These are phyloP conservation scores for Clitarchus hookeri DNA, from an alignment of 2,888 invertebrate species.

Conservation along the genomic window DNA sequence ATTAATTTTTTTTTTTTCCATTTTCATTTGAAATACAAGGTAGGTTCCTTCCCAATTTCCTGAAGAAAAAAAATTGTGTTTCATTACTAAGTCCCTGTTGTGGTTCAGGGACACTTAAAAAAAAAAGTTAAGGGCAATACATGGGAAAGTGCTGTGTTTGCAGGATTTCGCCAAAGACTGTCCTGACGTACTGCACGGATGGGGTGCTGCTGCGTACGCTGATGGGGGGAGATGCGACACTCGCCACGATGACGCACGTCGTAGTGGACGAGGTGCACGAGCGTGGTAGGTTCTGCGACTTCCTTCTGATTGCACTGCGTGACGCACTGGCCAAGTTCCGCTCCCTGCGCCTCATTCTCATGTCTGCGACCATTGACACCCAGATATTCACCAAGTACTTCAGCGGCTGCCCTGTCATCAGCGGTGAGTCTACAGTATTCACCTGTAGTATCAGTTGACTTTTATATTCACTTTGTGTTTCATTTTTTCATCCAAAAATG, in stretches of 20 bases:
- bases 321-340: slow-evolving; percentile 72
- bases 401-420: slow-evolving; percentile 74
- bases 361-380: slow-evolving; percentile 94
- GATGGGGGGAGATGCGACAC: slow-evolving; percentile 75
- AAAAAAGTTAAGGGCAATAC: too few relatives aligned
- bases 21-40: too few relatives aligned
- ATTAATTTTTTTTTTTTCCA: too few relatives aligned
- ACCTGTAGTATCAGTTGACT: too few relatives aligned
- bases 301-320: slow-evolving; percentile 82
- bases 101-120: too few relatives aligned
- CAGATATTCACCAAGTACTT: slow-evolving; percentile 84
- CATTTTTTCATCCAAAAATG: too few relatives aligned
- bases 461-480: too few relatives aligned
- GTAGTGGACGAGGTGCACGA: slow-evolving; percentile 96
- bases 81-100: too few relatives aligned
- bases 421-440: slow-evolving; percentile 49
- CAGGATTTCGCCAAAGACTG: slow-evolving; percentile 76
- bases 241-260: slow-evolving; percentile 80
- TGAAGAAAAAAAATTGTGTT: too few relatives aligned
- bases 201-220: slow-evolving; percentile 86
- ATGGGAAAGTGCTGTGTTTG: slow-evolving; percentile 16
- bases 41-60: too few relatives aligned
- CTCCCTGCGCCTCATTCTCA: slow-evolving; percentile 80
- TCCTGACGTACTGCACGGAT: slow-evolving; percentile 89
- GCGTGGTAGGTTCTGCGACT: slow-evolving; percentile 82